Percentiles rank a stretch among this genome's conserved stretches.
These are phyloP conservation scores for Bellardia pandia DNA, from an alignment of 2,888 invertebrate species.

Conservation along the genomic window DNA sequence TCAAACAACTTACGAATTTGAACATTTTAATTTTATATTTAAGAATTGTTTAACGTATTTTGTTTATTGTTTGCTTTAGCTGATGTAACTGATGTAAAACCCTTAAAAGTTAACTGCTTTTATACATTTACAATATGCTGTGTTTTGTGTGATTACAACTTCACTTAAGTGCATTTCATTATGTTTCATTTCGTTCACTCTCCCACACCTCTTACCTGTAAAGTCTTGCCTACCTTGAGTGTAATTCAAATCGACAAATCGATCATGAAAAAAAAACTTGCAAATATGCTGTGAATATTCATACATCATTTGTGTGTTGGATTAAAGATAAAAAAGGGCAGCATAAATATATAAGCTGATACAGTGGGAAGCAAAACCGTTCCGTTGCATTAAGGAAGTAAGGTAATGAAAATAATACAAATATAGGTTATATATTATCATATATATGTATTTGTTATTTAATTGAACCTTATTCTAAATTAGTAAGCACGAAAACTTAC, in stretches of 20 bases:
- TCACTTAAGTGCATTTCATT: not conserved
- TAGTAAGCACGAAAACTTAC: no score
- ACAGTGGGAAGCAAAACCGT: no score
- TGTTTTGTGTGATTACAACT: not conserved
- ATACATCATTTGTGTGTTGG: not conserved
- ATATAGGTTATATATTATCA: no score
- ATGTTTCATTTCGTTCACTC: not conserved
- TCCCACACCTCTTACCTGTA: not conserved
- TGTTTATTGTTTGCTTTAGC: constrained; percentile 19
- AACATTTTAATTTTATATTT: constrained; percentile 63
- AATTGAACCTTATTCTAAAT: no score
- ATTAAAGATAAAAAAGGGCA: not conserved
- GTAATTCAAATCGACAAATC: constrained; percentile 10
- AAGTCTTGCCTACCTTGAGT: constrained; percentile 39
- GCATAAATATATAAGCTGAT: not conserved
- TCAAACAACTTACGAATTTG: constrained; percentile 67
- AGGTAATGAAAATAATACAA: no score
- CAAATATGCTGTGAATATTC: constrained; percentile 6
- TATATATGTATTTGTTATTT: no score
- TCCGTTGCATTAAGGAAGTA: no score
- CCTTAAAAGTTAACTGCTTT: constrained; percentile 46
- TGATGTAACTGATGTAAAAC: constrained; percentile 60
- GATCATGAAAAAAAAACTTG: constrained; percentile 7
- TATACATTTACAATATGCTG: constrained; percentile 60
- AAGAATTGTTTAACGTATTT: constrained; percentile 28